Evolutionary conservation across 2,888 invertebrate species (phyloP).

Genomic region (Idaea biselata): DNA sequence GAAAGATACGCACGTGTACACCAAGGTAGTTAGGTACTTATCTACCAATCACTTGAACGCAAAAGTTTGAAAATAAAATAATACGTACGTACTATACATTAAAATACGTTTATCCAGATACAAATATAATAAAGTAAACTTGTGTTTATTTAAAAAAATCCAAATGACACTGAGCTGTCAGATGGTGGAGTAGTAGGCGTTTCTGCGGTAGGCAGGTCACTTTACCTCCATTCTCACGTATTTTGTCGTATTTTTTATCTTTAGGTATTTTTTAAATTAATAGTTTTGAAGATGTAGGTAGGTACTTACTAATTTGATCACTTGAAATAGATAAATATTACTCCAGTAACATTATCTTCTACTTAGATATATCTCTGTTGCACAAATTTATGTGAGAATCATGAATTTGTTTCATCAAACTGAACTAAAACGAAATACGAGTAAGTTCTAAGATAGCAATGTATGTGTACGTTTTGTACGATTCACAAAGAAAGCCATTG

Average conservation of each 20-base stretch:
- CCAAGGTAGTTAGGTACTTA: not conserved
- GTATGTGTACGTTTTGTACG: not conserved
- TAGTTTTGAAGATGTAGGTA: constrained; percentile 13
- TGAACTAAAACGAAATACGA: not conserved
- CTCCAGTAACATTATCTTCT: too few species aligned
- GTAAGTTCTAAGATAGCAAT: not conserved
- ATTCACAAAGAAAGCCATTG: not conserved
- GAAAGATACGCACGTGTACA: not conserved
- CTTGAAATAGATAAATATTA: not conserved
- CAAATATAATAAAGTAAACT: constrained; percentile 20
- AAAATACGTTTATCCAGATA: not conserved
- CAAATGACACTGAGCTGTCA: constrained; percentile 54
- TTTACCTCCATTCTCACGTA: constrained; percentile 46
- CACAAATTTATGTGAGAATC: too few species aligned
- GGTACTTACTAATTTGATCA: not conserved
- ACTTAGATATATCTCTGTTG: too few species aligned
- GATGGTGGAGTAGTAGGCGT: constrained; percentile 49
- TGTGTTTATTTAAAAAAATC: constrained; percentile 52
- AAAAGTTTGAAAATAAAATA: not conserved
- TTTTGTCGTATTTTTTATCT: constrained; percentile 42
- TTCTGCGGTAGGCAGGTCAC: constrained; percentile 59
- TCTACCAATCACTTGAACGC: not conserved
- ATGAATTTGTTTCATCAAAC: too few species aligned
- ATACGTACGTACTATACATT: not conserved
- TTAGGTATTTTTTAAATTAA: constrained; percentile 33